Evolutionary conservation across 2,888 invertebrate species (phyloP).

Genomic region (Trachelus troglodyta): DNA sequence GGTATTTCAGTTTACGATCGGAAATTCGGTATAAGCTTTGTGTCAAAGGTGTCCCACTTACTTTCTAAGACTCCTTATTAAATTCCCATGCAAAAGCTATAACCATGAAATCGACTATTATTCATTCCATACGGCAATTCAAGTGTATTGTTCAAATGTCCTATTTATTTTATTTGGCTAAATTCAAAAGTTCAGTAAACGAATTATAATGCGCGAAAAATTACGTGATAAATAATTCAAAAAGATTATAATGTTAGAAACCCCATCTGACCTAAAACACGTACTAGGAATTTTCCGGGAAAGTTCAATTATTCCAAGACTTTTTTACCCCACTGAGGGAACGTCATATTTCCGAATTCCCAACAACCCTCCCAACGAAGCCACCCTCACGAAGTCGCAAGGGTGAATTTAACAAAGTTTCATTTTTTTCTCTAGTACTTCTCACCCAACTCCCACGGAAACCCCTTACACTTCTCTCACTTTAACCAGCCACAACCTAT

Average conservation of each 20-base stretch:
- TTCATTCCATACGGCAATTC: background rate
- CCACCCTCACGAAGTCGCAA: background rate
- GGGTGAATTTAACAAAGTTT: background rate
- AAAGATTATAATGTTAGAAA: background rate
- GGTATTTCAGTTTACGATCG: slow-evolving; percentile 38
- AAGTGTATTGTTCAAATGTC: background rate
- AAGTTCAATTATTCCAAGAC: background rate
- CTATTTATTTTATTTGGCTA: background rate
- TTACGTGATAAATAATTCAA: background rate
- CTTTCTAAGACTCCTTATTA: background rate
- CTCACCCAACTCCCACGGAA: slow-evolving; percentile 36
- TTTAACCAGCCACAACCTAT: slow-evolving; percentile 27
- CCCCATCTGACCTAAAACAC: background rate
- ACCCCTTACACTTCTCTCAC: slow-evolving; percentile 39
- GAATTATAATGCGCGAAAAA: background rate
- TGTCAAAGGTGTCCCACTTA: slow-evolving; percentile 27
- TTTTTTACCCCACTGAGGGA: background rate
- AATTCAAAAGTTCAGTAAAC: background rate
- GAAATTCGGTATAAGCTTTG: slow-evolving; percentile 29
- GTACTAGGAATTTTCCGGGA: background rate
- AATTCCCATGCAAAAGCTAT: background rate
- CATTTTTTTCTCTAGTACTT: background rate
- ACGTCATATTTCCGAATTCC: background rate
- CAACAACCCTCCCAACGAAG: background rate
- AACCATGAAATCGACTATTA: background rate